A percentile compares a stretch with the other conserved stretches of the same genome.
phyloP scores from a whole-genome alignment of 2,888 invertebrate genomes.

The Drosophila planitibia region DNA sequence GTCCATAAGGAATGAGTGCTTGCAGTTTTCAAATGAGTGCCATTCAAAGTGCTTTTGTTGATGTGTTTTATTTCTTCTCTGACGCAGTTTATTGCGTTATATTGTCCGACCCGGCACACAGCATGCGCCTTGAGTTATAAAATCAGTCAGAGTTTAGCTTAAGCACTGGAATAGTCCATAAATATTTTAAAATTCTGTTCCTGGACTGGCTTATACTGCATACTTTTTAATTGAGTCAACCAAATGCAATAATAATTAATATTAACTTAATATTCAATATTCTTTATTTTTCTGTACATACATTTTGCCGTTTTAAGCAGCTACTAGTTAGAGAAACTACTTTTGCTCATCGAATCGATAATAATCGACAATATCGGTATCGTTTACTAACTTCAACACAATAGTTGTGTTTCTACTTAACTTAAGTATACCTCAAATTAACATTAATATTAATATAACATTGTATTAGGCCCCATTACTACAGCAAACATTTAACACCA shows the following conservation, averaged over 20 bases:
- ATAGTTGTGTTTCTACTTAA: neutral
- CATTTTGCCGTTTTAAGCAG: neutral
- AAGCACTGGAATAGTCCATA: neutral
- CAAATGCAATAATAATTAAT: neutral
- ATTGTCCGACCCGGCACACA: constrained; percentile 25
- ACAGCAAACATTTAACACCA: neutral
- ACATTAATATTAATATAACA: neutral
- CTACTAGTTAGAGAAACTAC: neutral
- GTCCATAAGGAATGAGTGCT: constrained; percentile 22
- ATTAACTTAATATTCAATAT: neutral
- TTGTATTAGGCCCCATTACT: neutral
- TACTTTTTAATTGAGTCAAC: neutral
- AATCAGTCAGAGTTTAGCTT: neutral
- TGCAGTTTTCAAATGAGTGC: constrained; percentile 51
- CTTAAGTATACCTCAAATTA: neutral
- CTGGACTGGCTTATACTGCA: neutral
- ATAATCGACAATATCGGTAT: neutral
- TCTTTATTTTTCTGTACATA: neutral
- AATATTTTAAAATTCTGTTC: neutral
- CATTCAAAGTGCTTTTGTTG: constrained; percentile 19
- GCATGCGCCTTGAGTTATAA: constrained; percentile 2
- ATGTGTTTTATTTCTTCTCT: constrained; percentile 5
- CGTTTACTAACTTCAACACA: neutral
- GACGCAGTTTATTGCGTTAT: constrained; percentile 34
- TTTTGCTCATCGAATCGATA: neutral